Evolutionary conservation across 2,888 invertebrate species (phyloP), one percentile per base, ranked within the genome.

Genomic region (Caprella mutica): DNA sequence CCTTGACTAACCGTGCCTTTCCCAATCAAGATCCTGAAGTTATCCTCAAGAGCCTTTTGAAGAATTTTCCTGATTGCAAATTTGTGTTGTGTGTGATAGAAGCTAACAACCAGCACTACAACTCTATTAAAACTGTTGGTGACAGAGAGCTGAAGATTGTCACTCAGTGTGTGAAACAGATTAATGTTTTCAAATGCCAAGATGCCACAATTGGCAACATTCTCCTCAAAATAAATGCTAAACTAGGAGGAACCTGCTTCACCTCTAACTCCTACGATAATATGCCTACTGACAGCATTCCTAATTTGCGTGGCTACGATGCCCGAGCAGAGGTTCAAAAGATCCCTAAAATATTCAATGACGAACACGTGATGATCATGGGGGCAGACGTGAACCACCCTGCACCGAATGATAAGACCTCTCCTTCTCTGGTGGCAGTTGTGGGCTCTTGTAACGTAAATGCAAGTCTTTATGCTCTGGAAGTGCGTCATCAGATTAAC

Each of bases 361-460:
- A n/a, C n/a, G 69, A 66, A 0, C 82, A 82, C 1, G 77, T 78
- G 14, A 80, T 84, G 79, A 78, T 84, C 17, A 77, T 90, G 38
- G 93, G 93, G 0, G 91, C 91, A 6, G 93, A 93, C 73, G 92
- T 93, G 5, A 91, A 92, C 0, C 93, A 93, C 76, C 91, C 93
- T 0, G 81, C 87, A 2, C 81, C 87, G 1, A 87, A 88, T 0
- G 86, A 85, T 59, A 80, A 84, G 72, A 69, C 69, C 5, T 73
- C 74, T 61, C 79, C 80, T 1, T 80, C 80, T 1, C 75, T 81
- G 55, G 80, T 80, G 8, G 80, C 80, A 19, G 76, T 79, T 2
- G 70, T 73, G 27, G 72, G 68, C 46, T 71, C 69, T 52, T 56
- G 69, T 14, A 70, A 72, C 61, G 24, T 59, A 8, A 50, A 66